These are phyloP conservation scores for Chiloscyllium plagiosum DNA, from an alignment of 2,113 vertebrate genomes.

Conservation along the genomic window DNA sequence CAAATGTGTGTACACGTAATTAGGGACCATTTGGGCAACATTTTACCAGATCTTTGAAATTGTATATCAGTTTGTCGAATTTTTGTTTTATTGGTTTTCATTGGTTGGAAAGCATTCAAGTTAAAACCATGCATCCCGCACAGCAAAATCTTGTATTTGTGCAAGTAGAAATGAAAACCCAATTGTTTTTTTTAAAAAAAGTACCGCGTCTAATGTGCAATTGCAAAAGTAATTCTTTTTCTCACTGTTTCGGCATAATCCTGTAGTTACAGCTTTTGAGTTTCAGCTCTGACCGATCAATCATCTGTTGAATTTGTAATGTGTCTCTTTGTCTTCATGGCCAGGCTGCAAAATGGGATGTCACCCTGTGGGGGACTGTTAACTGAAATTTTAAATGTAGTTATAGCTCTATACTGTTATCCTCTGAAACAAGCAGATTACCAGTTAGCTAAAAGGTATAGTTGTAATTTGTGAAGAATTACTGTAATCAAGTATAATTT, in stretches of 20 bases:
- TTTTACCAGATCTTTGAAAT: conserved; percentile 59
- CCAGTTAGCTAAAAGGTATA: not conserved
- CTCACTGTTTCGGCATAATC: not conserved
- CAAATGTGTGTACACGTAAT: conserved; percentile 55
- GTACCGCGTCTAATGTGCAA: not conserved
- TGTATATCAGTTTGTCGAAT: not conserved
- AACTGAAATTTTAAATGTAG: not conserved
- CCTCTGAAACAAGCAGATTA: not conserved
- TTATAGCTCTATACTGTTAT: not conserved
- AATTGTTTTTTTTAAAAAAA: not conserved
- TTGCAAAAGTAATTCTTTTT: not conserved
- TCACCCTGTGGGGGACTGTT: not conserved
- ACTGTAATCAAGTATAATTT: not conserved
- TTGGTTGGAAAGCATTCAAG: not conserved
- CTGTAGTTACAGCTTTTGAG: conserved; percentile 9
- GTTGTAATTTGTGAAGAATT: not conserved
- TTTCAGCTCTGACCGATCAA: not conserved
- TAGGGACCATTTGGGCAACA: conserved; percentile 72
- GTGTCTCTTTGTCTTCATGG: not conserved
- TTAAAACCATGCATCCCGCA: not conserved
- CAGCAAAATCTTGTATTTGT: not conserved
- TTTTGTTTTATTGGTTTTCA: not conserved
- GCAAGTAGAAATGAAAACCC: not conserved
- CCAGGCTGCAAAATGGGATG: conserved; percentile 4
- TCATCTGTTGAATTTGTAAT: not conserved